A percentile compares a stretch with the other conserved stretches of the same genome.
Evolutionary conservation across 2,113 vertebrate genomes (phyloP).

Genomic region (Cheilinus undulatus): DNA sequence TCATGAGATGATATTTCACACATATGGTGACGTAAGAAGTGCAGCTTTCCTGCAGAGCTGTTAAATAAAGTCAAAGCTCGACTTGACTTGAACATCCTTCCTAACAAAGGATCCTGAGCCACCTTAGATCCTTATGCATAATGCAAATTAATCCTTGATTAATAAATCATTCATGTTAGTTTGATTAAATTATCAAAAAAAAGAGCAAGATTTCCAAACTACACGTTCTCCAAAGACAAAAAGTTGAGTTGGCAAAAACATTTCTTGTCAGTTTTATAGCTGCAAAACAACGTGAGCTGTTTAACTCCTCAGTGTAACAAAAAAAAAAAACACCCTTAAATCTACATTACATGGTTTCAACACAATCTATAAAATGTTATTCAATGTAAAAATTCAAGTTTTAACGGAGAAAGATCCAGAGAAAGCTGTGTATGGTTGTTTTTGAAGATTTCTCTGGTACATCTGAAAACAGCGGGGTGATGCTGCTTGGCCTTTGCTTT

Average conservation of each 20-base stretch:
- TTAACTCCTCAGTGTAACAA: not conserved
- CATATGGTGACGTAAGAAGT: not conserved
- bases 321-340: not conserved
- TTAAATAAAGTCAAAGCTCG: not conserved
- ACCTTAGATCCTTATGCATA: slow-evolving; percentile 36
- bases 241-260: too few relatives aligned
- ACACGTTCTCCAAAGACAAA: too few relatives aligned
- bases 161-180: slow-evolving; percentile 39
- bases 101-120: not conserved
- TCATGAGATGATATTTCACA: slow-evolving; percentile 4
- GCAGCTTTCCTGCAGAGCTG: not conserved
- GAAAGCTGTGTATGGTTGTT: not conserved
- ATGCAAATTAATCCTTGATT: slow-evolving; percentile 38
- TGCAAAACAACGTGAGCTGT: not conserved
- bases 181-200: slow-evolving; percentile 16
- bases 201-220: too few relatives aligned
- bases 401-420: not conserved
- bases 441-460: not conserved
- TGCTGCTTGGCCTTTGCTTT: slow-evolving; percentile 5
- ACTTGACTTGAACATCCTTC: not conserved
- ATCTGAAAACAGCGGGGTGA: slow-evolving; percentile 3
- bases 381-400: not conserved
- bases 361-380: not conserved
- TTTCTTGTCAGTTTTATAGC: not conserved
- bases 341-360: not conserved